Conservation (phyloP, 2,113 vertebrate species). For the Siniperca knerii region DNA sequence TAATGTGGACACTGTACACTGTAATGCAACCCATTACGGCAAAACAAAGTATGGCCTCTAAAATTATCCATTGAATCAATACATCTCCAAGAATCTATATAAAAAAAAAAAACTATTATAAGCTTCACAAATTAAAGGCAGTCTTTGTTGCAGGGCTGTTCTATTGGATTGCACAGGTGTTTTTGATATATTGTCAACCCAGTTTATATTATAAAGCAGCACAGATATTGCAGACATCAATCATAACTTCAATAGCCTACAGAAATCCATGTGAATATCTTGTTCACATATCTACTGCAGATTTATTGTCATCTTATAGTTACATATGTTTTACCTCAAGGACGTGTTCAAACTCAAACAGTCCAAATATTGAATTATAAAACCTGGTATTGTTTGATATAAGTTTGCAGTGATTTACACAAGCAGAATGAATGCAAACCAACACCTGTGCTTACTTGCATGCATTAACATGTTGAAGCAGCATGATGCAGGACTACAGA, state of each 20-base stretch:
- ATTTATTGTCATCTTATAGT: constrained; percentile 6
- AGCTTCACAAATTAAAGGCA: neutral
- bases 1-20: too few relatives aligned
- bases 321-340: neutral
- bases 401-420: neutral
- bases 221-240: constrained; percentile 4
- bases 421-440: neutral
- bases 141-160: neutral
- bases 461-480: neutral
- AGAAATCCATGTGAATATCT: neutral
- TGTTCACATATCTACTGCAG: neutral
- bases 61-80: neutral
- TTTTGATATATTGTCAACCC: neutral
- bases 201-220: constrained; percentile 9
- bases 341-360: neutral
- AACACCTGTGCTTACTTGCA: neutral
- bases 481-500: neutral
- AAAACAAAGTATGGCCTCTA: neutral
- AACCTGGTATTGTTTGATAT: neutral
- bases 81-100: neutral
- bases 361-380: neutral
- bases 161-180: constrained; percentile 1
- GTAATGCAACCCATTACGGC: too few relatives aligned
- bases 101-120: neutral
- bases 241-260: neutral